These are phyloP conservation scores for Lepeophtheirus nordmannii DNA, from an alignment of 2,888 invertebrate genomes.

Conservation along the genomic window DNA sequence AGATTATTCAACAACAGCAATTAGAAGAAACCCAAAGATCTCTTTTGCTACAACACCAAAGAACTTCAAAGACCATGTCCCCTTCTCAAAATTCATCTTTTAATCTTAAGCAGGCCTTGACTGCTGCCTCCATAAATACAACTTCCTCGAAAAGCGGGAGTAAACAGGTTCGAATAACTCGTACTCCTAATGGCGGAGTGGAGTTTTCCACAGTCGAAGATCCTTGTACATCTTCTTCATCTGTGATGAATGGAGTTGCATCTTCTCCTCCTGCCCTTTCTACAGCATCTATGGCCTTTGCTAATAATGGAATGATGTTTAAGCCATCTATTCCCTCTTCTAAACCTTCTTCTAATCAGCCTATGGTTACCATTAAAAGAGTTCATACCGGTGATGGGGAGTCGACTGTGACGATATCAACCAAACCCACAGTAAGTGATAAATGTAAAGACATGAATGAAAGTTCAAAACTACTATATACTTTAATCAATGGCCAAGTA, in stretches of 20 bases:
- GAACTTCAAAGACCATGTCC: neutral
- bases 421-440: slow-evolving; percentile 36
- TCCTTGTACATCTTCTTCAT: neutral
- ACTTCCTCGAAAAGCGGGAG: neutral
- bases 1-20: slow-evolving; percentile 14
- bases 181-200: slow-evolving; percentile 22
- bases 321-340: neutral
- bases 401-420: slow-evolving; percentile 58
- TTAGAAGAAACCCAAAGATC: slow-evolving; percentile 8
- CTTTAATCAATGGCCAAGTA: slow-evolving; percentile 40
- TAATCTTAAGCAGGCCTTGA: neutral
- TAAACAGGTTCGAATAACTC: slow-evolving; percentile 9
- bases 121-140: neutral
- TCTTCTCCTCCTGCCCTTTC: neutral
- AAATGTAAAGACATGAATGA: slow-evolving; percentile 44
- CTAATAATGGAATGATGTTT: slow-evolving; percentile 3
- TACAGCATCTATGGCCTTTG: slow-evolving; percentile 1
- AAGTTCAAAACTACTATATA: slow-evolving; percentile 55
- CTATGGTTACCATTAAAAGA: slow-evolving; percentile 54
- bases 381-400: slow-evolving; percentile 50
- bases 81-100: neutral
- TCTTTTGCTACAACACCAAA: slow-evolving; percentile 1
- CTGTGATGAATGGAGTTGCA: neutral
- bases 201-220: slow-evolving; percentile 15
- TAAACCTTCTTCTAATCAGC: slow-evolving; percentile 19